Conservation (phyloP, 2,113 vertebrate genomes). For the Channa argus region DNA sequence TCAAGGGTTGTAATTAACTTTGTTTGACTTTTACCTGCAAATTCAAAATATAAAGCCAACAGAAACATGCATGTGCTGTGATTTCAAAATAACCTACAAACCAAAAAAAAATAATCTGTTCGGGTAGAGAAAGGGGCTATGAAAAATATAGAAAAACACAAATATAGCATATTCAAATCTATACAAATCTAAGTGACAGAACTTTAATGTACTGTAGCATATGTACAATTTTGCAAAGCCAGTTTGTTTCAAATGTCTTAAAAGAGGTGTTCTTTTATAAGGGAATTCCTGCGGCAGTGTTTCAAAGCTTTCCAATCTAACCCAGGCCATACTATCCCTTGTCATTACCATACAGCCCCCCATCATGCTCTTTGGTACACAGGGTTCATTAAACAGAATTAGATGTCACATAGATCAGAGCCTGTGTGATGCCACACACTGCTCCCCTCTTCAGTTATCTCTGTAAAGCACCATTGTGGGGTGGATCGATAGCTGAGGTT, state of each 20-base stretch:
- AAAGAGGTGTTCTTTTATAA: conserved; percentile 20
- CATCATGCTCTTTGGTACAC: conserved; percentile 68
- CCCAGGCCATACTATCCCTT: conserved; percentile 61
- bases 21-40: conserved; percentile 4
- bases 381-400: conserved; percentile 80
- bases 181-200: too few species aligned
- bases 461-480: conserved; percentile 66
- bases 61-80: not conserved
- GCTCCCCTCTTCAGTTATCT: conserved; percentile 73
- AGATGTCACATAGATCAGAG: conserved; percentile 79
- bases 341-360: conserved; percentile 72
- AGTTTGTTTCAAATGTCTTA: not conserved
- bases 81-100: too few species aligned
- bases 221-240: not conserved
- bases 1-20: conserved; percentile 10
- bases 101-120: not conserved
- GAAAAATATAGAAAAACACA: conserved; percentile 8
- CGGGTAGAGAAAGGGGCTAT: conserved; percentile 10
- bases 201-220: too few species aligned
- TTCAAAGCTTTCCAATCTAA: conserved; percentile 61
- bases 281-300: conserved; percentile 35
- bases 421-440: conserved; percentile 70
- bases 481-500: conserved; percentile 77
- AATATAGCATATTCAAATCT: not conserved
- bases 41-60: too few species aligned